phyloP scores from a whole-genome alignment of 1,140 invertebrate species.

The Drosophila nebulosa region DNA sequence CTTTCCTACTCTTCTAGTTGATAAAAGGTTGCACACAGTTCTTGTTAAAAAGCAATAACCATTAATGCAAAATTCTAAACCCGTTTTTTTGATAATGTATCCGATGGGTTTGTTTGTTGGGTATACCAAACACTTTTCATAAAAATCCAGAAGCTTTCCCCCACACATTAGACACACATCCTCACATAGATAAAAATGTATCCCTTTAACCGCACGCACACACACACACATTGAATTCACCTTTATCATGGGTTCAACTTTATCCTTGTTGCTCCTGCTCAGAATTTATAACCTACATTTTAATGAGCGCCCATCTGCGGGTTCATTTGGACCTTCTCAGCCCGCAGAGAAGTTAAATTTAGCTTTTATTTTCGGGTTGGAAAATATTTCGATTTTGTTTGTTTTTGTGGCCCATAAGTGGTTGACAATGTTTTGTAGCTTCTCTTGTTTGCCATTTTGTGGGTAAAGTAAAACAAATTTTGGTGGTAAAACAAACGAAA shows the following conservation, averaged over 20 bases:
- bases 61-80: neutral
- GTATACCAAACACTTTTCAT: neutral
- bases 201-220: neutral
- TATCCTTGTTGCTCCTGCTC: neutral
- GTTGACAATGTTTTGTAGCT: constrained; percentile 41
- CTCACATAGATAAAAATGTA: neutral
- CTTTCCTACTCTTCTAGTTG: neutral
- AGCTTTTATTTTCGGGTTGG: constrained; percentile 9
- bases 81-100: neutral
- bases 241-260: constrained; percentile 4
- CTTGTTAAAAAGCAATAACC: neutral
- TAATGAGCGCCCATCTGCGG: constrained; percentile 8
- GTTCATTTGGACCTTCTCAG: neutral
- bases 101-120: neutral
- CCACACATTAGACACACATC: neutral
- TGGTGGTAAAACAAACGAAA: neutral
- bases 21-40: neutral
- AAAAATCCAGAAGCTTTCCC: neutral
- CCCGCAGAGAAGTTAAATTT: constrained; percentile 48
- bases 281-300: constrained; percentile 8
- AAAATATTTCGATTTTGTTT: constrained; percentile 68
- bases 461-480: constrained; percentile 6
- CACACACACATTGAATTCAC: neutral
- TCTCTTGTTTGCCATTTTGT: constrained; percentile 25
- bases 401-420: constrained; percentile 68